Percentiles rank a stretch among this genome's conserved stretches.
Evolutionary conservation across 1,140 invertebrate species (phyloP).

Genomic region (Drosophila ironensis): DNA sequence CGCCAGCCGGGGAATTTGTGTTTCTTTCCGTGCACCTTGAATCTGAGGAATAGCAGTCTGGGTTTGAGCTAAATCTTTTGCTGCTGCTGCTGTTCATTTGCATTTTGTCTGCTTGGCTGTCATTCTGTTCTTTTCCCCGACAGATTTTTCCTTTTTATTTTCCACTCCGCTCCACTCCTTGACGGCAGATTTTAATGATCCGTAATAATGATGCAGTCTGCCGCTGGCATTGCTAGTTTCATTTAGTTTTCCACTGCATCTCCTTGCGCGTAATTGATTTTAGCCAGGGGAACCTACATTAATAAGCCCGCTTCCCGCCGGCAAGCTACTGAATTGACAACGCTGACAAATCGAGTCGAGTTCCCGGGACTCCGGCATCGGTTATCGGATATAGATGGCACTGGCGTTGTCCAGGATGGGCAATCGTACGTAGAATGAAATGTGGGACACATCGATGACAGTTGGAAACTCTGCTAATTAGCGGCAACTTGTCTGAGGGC

Average conservation of each 20-base stretch:
- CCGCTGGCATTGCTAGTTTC: conserved; percentile 51
- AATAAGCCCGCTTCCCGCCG: conserved; percentile 34
- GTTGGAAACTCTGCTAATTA: conserved; percentile 46
- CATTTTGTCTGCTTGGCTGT: conserved; percentile 55
- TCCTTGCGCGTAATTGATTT: conserved; percentile 49
- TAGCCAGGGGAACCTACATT: conserved; percentile 38
- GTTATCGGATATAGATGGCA: conserved; percentile 1
- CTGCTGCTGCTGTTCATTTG: conserved; percentile 62
- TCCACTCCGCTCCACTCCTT: conserved; percentile 27
- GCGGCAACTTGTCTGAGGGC: conserved; percentile 40
- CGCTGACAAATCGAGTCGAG: conserved; percentile 62
- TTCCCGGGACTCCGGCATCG: conserved; percentile 15
- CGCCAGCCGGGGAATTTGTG: neutral
- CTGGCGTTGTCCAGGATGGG: conserved; percentile 47
- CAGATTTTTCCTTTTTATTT: neutral
- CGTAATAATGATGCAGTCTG: conserved; percentile 71
- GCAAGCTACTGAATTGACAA: conserved; percentile 77
- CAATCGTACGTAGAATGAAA: conserved; percentile 1
- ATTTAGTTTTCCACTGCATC: conserved; percentile 29
- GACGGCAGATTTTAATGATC: conserved; percentile 75
- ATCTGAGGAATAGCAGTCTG: neutral
- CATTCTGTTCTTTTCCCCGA: conserved; percentile 20
- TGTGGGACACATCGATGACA: conserved; percentile 39
- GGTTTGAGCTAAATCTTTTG: conserved; percentile 18
- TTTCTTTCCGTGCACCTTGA: conserved; percentile 15